phyloP scores from a whole-genome alignment of 2,113 vertebrate species.

The Microtus montanus region DNA sequence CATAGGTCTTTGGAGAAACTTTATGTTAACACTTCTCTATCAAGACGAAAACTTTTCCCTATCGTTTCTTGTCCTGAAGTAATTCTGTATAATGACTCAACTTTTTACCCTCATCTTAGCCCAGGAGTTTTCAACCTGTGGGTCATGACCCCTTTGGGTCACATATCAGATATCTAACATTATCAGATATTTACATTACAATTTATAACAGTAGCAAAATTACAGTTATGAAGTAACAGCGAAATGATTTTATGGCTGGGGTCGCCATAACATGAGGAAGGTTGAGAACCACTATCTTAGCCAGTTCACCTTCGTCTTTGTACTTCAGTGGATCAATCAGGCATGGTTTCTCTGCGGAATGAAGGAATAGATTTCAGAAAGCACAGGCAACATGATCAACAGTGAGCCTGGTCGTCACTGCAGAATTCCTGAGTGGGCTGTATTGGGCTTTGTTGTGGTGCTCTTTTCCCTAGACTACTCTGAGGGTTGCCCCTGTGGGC shows the following conservation, averaged over 20 bases:
- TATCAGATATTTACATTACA: not conserved
- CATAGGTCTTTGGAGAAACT: constrained; percentile 10
- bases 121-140: not conserved
- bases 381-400: constrained; percentile 48
- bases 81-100: not conserved
- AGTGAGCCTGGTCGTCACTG: not conserved
- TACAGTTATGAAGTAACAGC: too few relatives aligned
- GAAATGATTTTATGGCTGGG: not conserved
- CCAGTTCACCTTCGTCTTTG: constrained; percentile 34
- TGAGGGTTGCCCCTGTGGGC: not conserved
- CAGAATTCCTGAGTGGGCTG: not conserved
- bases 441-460: not conserved
- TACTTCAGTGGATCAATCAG: constrained; percentile 48
- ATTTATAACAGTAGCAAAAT: not conserved
- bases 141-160: not conserved
- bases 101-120: constrained; percentile 24
- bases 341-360: constrained; percentile 35
- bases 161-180: not conserved
- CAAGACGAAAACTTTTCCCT: constrained; percentile 7
- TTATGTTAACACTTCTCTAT: constrained; percentile 5
- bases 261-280: not conserved
- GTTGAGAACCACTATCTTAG: not conserved
- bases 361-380: constrained; percentile 61
- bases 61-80: constrained; percentile 45
- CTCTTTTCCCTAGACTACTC: not conserved